Base-by-base conservation (phyloP, 1,140 invertebrate species). In the Agrilus planipennis region DNA sequence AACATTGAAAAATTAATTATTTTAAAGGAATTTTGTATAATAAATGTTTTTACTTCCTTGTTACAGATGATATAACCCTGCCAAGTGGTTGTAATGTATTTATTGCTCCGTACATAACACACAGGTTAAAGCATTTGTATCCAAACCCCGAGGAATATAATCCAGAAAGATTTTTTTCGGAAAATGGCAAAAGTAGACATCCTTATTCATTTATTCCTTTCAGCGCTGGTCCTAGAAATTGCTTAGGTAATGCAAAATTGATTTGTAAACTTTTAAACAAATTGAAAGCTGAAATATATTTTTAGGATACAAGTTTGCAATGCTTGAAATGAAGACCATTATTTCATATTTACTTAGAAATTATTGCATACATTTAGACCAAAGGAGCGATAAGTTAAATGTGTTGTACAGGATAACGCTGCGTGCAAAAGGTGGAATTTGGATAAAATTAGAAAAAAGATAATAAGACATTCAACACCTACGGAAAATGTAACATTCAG, bases 101-200 rank as follows among this genome's bases (percentile, higher is more conserved):
- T 31, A 31, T 31, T 14, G 9, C 15, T 10, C 29, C 29, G 15
- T 76, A 72, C 43, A 58, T 65, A 25, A 73, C 82, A n/a, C 85
- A 89, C 50, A 64, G 77, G 4, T 60, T 81, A 37, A 55, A 70
- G 0, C 60, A 75, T 31, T 65, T 72, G 35, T 88, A 73, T 56
- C 70, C 77, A 4, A 69, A 88, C 47, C 83, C 85, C 2, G 69
- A 81, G 31, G 63, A 61, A 20, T 88, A 81, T 49, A 67, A 80
- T 51, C 84, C 84, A 0, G 78, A 84, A 34, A 61, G 82, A 27
- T 88, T 87, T 53, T 58, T 68, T 4, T 56, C 68, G 3, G 69
- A 73, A 41, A 68, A 72, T 28, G 53, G 62, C 0, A 56, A 64
- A 39, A 58, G 70, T 41, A 63, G 74, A 28, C 64, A 78, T 58